Conservation (phyloP, 2,797 vertebrate species). For the Aviceda cuculoides region DNA sequence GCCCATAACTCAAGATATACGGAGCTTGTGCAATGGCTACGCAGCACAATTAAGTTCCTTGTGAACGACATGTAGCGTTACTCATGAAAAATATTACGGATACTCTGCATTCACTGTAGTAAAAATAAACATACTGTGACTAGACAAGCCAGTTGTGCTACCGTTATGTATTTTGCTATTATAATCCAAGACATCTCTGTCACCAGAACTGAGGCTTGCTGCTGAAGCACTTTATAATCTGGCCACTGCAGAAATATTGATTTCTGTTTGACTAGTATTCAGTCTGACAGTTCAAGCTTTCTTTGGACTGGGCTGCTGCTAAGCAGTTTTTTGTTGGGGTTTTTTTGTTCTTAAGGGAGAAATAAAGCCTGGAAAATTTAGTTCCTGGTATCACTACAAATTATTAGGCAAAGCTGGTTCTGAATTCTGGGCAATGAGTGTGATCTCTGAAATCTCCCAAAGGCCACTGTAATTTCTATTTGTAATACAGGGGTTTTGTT, state of each 20-base stretch:
- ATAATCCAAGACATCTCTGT: neutral
- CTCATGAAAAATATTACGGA: neutral
- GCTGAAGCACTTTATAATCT: neutral
- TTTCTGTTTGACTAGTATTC: neutral
- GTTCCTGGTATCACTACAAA: neutral
- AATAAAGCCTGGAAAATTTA: neutral
- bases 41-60: neutral
- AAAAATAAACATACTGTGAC: neutral
- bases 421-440: neutral
- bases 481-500: neutral
- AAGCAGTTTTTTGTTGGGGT: neutral
- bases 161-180: neutral
- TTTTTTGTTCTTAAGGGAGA: neutral
- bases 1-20: neutral
- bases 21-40: neutral
- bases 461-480: neutral
- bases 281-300: neutral
- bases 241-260: neutral
- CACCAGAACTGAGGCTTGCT: neutral
- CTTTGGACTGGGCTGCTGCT: neutral
- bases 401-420: neutral
- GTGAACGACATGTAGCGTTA: neutral
- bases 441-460: neutral
- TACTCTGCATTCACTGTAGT: neutral
- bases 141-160: neutral